Conservation (phyloP, 53 echinoderm and acorn worm genomes). For the Paracentrotus lividus region DNA sequence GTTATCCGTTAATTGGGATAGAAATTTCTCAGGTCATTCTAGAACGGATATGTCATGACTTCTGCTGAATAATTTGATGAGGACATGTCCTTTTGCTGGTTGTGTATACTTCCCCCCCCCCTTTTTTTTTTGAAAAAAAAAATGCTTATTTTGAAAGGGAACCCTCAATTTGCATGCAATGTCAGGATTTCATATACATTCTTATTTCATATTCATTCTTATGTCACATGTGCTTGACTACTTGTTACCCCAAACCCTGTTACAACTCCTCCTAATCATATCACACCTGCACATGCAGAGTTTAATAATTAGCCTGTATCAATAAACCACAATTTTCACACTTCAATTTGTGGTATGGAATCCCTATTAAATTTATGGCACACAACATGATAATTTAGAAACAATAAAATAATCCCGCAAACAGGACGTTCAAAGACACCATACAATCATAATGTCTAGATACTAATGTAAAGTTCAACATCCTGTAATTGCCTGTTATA, state of each 20-base stretch:
- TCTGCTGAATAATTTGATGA: neutral
- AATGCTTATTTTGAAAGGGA: too few species aligned
- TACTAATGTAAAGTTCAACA: too few species aligned
- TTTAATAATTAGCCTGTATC: too few species aligned
- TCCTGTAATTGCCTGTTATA: too few species aligned
- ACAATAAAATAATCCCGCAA: neutral
- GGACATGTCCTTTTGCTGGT: neutral
- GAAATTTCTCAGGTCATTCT: conserved; percentile 7
- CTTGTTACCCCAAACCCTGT: neutral
- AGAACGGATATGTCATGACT: neutral
- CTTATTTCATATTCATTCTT: too few species aligned
- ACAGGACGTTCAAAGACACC: neutral
- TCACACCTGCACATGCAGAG: neutral
- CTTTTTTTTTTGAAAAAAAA: neutral
- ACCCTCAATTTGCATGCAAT: too few species aligned
- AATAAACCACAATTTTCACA: neutral
- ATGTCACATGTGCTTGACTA: too few species aligned
- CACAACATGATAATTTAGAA: neutral
- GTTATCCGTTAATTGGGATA: conserved; percentile 4
- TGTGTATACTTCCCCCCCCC: neutral
- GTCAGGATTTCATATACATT: too few species aligned
- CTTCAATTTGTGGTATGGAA: neutral
- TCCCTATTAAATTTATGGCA: neutral
- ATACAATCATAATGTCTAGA: too few species aligned
- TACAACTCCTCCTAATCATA: too few species aligned